Conservation (phyloP, 1,140 invertebrate species). For the Lordiphosa stackelbergi region DNA sequence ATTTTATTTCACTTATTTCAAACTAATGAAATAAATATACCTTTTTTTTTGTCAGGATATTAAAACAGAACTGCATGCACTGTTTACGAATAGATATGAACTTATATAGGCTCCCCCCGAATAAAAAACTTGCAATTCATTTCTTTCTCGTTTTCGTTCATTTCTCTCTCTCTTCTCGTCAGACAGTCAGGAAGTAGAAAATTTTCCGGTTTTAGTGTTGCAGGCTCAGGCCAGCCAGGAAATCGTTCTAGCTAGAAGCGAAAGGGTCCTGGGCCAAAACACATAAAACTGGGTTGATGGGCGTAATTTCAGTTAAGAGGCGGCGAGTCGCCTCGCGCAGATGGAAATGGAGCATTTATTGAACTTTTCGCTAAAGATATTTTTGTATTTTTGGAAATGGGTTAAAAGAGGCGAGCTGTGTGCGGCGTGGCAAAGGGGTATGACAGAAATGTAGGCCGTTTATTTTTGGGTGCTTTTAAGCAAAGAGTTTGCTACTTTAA, state of each 20-base stretch:
- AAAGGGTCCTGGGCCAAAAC: neutral
- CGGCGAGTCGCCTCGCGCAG: constrained; percentile 29
- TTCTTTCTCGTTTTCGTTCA: constrained; percentile 10
- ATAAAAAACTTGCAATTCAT: constrained; percentile 36
- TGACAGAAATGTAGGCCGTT: constrained; percentile 51
- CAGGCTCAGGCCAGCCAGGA: constrained; percentile 59
- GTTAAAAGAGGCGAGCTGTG: constrained; percentile 24
- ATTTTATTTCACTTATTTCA: too few species aligned
- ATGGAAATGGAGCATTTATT: constrained; percentile 71
- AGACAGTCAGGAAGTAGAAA: constrained; percentile 66
- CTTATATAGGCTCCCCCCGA: neutral
- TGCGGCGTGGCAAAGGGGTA: constrained; percentile 1
- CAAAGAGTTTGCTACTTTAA: constrained; percentile 48
- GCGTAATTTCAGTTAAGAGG: constrained; percentile 38
- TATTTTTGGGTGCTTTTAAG: constrained; percentile 38
- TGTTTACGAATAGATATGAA: constrained; percentile 34
- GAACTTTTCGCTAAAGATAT: constrained; percentile 70
- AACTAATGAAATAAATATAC: too few species aligned
- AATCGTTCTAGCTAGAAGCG: constrained; percentile 42
- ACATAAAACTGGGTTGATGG: constrained; percentile 60
- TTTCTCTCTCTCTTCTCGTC: constrained; percentile 7
- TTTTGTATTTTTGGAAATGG: constrained; percentile 56
- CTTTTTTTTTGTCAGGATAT: neutral
- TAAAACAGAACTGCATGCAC: constrained; percentile 10
- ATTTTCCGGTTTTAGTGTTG: constrained; percentile 70